These are phyloP conservation scores for Alloplasta piceator DNA, from an alignment of 2,888 invertebrate genomes.

Conservation along the genomic window DNA sequence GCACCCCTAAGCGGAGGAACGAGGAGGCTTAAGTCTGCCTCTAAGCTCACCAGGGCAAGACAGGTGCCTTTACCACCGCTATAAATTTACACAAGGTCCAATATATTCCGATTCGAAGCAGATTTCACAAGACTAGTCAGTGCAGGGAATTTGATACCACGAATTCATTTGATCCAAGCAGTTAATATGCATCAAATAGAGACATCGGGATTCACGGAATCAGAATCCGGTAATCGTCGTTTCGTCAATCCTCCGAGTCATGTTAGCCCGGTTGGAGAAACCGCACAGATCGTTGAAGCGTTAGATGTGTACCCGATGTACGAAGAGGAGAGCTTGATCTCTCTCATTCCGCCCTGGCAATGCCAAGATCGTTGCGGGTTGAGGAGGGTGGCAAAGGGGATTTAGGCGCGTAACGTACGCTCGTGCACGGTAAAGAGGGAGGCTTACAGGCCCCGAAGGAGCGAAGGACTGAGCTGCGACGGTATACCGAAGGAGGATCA, in stretches of 20 bases:
- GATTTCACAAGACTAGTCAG: too few relatives aligned
- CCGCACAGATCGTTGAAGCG: too few relatives aligned
- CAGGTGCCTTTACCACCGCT: too few relatives aligned
- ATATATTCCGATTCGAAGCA: too few relatives aligned
- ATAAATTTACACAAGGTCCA: too few relatives aligned
- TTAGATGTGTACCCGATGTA: neutral
- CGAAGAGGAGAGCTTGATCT: constrained; percentile 40
- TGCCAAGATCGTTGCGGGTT: constrained; percentile 39
- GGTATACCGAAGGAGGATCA: constrained; percentile 21
- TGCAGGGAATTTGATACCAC: too few relatives aligned
- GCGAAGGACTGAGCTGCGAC: constrained; percentile 8
- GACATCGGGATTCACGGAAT: neutral
- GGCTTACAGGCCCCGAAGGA: constrained; percentile 31
- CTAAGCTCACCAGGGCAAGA: too few relatives aligned
- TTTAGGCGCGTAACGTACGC: constrained; percentile 49
- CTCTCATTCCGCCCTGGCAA: constrained; percentile 11
- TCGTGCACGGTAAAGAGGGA: constrained; percentile 19
- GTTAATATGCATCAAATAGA: constrained; percentile 3
- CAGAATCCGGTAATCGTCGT: constrained; percentile 20
- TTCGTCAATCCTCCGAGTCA: constrained; percentile 42
- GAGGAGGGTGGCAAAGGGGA: constrained; percentile 15
- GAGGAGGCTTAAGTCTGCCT: too few relatives aligned
- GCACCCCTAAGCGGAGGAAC: too few relatives aligned
- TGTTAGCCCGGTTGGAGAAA: neutral
- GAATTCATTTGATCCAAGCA: too few relatives aligned